These are phyloP conservation scores for Actenoides lindsayi DNA, from an alignment of 2,113 vertebrate genomes.

Conservation along the genomic window DNA sequence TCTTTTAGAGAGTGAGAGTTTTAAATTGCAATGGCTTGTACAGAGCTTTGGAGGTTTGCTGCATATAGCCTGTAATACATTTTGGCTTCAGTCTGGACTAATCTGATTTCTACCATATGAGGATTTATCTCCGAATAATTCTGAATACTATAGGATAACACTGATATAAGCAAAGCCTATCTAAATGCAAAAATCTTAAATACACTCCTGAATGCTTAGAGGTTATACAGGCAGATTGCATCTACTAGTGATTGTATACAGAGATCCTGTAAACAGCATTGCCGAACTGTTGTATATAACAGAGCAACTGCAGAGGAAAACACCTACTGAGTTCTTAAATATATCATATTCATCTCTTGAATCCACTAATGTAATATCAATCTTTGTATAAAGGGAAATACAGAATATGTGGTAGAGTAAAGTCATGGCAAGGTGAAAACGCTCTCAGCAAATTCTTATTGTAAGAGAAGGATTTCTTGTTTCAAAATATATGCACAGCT, in stretches of 20 bases:
- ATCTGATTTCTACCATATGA: not conserved
- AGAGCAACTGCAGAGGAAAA: not conserved
- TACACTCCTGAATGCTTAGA: not conserved
- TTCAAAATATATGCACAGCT: not conserved
- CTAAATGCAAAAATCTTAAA: conserved; percentile 1
- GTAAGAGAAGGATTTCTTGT: not conserved
- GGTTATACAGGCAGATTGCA: not conserved
- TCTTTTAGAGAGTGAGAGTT: not conserved
- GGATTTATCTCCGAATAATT: not conserved
- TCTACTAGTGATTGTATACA: not conserved
- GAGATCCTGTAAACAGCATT: not conserved
- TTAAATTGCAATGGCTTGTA: not conserved
- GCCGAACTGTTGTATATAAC: not conserved
- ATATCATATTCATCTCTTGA: not conserved
- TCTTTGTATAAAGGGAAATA: not conserved
- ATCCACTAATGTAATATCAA: not conserved
- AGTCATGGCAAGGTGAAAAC: conserved; percentile 11
- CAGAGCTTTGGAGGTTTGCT: not conserved
- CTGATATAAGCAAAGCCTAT: not conserved
- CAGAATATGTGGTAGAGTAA: not conserved
- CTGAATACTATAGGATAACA: not conserved
- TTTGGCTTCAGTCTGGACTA: not conserved
- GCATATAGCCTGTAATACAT: not conserved
- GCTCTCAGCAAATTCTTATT: not conserved
- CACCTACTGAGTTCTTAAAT: not conserved